phyloP scores from a whole-genome alignment of 1,140 invertebrate genomes.

The Ectropis grisescens region DNA sequence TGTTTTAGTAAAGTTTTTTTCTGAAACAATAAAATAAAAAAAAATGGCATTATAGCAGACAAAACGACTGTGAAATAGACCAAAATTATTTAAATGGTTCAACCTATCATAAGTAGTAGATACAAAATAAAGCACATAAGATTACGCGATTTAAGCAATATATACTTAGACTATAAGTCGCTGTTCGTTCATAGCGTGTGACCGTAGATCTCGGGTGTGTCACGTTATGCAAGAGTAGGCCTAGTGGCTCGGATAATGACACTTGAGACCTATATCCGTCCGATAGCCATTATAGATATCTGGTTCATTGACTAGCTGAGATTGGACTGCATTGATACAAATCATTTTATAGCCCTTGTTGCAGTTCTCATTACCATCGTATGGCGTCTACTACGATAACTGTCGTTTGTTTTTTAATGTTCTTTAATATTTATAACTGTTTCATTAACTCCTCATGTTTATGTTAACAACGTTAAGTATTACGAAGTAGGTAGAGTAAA shows the following conservation, averaged over 20 bases:
- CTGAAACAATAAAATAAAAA: no score
- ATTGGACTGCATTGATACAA: background rate
- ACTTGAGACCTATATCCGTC: conserved; percentile 7
- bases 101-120: background rate
- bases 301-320: background rate
- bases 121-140: background rate
- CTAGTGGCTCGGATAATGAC: conserved; percentile 10
- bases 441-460: background rate
- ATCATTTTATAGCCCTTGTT: background rate
- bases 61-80: background rate
- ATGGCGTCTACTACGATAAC: background rate
- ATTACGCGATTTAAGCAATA: conserved; percentile 3
- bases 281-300: conserved; percentile 3
- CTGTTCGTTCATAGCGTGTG: background rate
- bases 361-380: background rate
- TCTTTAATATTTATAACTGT: background rate
- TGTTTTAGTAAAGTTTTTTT: no score
- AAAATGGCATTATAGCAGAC: no score
- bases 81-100: background rate
- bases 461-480: no score
- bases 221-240: conserved; percentile 15
- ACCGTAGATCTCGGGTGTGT: conserved; percentile 3
- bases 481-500: no score
- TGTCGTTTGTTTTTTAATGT: background rate
- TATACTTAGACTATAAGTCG: conserved; percentile 1